Percentiles rank a stretch among this genome's conserved stretches.
Conservation (phyloP, 2,797 vertebrate genomes). For the Centroberyx gerrardi region DNA sequence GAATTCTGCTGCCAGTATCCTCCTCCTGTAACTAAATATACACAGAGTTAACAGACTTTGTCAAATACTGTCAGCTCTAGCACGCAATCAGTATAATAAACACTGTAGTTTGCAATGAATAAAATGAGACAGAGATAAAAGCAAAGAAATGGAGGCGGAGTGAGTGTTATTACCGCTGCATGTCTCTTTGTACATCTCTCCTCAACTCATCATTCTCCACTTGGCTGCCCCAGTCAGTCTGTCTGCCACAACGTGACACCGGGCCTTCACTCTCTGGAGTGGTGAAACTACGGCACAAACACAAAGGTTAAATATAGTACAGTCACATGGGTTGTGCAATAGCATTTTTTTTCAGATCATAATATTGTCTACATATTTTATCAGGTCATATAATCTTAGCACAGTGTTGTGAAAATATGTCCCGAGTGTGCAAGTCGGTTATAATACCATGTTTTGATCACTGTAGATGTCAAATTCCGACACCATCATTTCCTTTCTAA, state of each 20-base stretch:
- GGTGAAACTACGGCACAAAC: slow-evolving; percentile 67
- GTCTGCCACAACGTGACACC: slow-evolving; percentile 58
- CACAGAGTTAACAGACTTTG: background rate
- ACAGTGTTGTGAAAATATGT: too few species aligned
- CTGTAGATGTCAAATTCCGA: too few species aligned
- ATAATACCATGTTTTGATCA: too few species aligned
- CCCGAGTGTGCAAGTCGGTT: too few species aligned
- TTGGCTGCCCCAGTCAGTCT: slow-evolving; percentile 75
- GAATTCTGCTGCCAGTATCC: slow-evolving; percentile 91
- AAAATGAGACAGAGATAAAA: background rate
- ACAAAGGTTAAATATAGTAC: background rate
- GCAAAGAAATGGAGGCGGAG: background rate
- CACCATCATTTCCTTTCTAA: too few species aligned
- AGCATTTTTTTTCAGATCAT: too few species aligned
- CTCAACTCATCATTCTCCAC: slow-evolving; percentile 78
- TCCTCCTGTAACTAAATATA: slow-evolving; percentile 92
- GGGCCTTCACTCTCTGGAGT: slow-evolving; percentile 74
- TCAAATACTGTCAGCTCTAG: too few species aligned
- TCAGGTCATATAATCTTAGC: too few species aligned
- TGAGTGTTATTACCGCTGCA: slow-evolving; percentile 72
- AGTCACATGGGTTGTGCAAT: background rate
- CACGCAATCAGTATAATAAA: background rate
- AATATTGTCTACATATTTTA: background rate
- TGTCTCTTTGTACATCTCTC: slow-evolving; percentile 73
- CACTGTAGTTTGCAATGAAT: slow-evolving; percentile 7